Base-by-base conservation (phyloP, 2,888 invertebrate species). In the Trimorus sp. region DNA sequence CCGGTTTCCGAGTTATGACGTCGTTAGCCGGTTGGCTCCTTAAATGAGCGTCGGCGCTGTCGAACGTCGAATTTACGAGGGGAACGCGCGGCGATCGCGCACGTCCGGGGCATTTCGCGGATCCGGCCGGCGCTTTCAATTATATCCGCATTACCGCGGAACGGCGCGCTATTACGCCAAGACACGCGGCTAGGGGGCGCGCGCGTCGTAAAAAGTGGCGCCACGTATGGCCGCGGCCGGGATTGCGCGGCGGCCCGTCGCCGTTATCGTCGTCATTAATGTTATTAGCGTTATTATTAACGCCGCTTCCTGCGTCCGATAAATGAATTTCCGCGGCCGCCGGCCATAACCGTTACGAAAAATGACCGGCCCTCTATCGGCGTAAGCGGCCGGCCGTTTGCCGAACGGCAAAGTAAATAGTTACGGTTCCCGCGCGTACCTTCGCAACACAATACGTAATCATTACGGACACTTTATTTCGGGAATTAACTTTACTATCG, bases 21-120 rank as follows among this genome's bases (percentile, higher is more conserved):
- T 75, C 65, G 76, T 80, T 76, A 76, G 59, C 66, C 62, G 59
- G 62, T 66, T 68, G 15, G 71, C 40, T 71, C 36, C 75, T 71
- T 70, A 81, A 70, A 80, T 70, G 81, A 70, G 70, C 65, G 76
- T 75, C 70, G 71, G 42, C 51, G 53, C 76, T 76, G 76, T 75
- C 56, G 71, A 49, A 26, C 56, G 37, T 58, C 59, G 63, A 75
- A 80, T 75, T 80, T 75, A 76, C 26, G 70, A 71, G 12, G 16
- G 48, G 70, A 6, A 70, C 79, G 62, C 59, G 51, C 65, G n/a
- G 7, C 36, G 70, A 58, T 58, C 56, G 45, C 51, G 51, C 63
- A 62, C 69, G 70, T 70, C 26, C 26, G 26, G 26, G 26, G 26
- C 26, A 54, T 75, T 68, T 68, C 68, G 42, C 40, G 54, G 56